Evolutionary conservation across 2,888 invertebrate genomes (phyloP).

Genomic region (Hydraecia micacea): DNA sequence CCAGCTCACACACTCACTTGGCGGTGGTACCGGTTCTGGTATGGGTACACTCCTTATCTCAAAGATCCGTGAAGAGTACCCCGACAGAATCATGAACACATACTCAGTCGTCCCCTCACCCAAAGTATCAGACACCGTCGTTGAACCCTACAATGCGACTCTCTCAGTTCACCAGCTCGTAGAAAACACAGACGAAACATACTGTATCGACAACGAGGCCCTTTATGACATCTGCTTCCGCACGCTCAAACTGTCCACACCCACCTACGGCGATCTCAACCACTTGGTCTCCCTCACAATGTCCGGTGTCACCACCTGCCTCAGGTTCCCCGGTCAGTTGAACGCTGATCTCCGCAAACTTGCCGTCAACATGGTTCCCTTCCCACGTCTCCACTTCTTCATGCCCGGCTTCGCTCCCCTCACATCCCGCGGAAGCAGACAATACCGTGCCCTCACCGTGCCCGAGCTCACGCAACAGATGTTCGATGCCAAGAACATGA

Average conservation of each 20-base stretch:
- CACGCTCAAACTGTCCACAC: conserved; percentile 95
- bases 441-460: conserved; percentile 96
- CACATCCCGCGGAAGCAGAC: conserved; percentile 96
- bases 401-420: conserved; percentile 97
- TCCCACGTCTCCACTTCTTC: conserved; percentile 95
- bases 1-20: conserved; percentile 95
- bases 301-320: conserved; percentile 96
- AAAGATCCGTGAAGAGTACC: conserved; percentile 97
- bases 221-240: conserved; percentile 96
- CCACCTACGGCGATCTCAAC: conserved; percentile 97
- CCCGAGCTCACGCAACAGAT: conserved; percentile 96
- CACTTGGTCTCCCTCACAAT: conserved; percentile 96
- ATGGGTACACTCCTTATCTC: conserved; percentile 95
- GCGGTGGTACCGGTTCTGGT: conserved; percentile 89
- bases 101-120: conserved; percentile 96
- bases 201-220: conserved; percentile 93
- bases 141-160: conserved; percentile 95
- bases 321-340: conserved; percentile 97
- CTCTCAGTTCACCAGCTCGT: conserved; percentile 96
- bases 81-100: conserved; percentile 97
- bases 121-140: conserved; percentile 93
- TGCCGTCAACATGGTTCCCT: conserved; percentile 97
- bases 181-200: conserved; percentile 97
- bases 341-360: conserved; percentile 98
- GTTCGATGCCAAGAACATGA: conserved; percentile 99